These are phyloP conservation scores for Nanger granti DNA, from an alignment of 2,113 vertebrate species.

Conservation along the genomic window DNA sequence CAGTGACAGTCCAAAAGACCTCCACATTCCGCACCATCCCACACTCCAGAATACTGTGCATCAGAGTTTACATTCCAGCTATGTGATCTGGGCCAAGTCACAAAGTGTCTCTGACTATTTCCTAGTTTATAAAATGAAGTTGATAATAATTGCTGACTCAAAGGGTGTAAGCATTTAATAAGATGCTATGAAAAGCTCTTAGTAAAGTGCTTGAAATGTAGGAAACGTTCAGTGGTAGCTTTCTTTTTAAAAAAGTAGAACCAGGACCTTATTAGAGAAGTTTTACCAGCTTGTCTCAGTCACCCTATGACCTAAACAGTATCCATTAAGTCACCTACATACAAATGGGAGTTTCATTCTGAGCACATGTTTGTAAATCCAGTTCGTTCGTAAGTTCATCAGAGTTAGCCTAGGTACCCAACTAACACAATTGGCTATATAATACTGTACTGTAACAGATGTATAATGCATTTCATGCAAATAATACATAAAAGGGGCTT, in stretches of 20 bases:
- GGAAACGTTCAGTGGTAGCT: not conserved
- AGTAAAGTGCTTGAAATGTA: not conserved
- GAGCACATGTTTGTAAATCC: not conserved
- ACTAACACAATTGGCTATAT: not conserved
- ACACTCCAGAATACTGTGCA: not conserved
- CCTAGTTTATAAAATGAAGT: not conserved
- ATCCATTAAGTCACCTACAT: not conserved
- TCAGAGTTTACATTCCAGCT: not conserved
- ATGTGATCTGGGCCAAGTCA: not conserved
- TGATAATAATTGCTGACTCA: not conserved
- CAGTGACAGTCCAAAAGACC: not conserved
- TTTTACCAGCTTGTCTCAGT: not conserved
- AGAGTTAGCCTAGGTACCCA: not conserved
- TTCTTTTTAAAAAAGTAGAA: not conserved
- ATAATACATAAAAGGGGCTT: not conserved
- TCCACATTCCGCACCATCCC: not conserved
- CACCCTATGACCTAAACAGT: not conserved
- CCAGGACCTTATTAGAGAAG: not conserved
- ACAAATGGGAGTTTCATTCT: fast-evolving
- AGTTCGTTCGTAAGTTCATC: fast-evolving
- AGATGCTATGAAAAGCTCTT: not conserved
- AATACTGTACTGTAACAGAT: not conserved
- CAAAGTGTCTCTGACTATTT: not conserved
- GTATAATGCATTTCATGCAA: not conserved
- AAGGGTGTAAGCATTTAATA: not conserved